A percentile compares a stretch with the other conserved stretches of the same genome.
phyloP scores from a whole-genome alignment of 2,888 invertebrate species.

The Drosophila macrothrix region DNA sequence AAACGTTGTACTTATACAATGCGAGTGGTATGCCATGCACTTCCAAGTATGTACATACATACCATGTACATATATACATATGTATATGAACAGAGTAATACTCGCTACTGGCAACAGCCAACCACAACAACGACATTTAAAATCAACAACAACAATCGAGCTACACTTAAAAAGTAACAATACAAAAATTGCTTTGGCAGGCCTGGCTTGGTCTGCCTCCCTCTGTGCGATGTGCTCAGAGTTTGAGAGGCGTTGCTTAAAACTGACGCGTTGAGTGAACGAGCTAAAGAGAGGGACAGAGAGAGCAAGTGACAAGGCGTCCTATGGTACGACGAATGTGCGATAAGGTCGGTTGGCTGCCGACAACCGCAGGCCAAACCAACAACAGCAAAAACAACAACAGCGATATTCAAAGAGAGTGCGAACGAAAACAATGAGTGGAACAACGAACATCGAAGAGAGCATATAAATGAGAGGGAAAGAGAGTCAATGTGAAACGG shows the following conservation, averaged over 20 bases:
- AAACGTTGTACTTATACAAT: slow-evolving; percentile 40
- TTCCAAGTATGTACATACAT: not conserved
- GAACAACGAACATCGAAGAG: slow-evolving; percentile 12
- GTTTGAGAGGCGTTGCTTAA: slow-evolving; percentile 78
- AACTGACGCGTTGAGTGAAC: slow-evolving; percentile 50
- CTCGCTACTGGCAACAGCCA: slow-evolving; percentile 58
- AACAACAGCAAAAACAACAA: slow-evolving; percentile 21
- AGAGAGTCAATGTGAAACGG: slow-evolving; percentile 26
- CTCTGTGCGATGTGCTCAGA: slow-evolving; percentile 35
- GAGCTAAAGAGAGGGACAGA: slow-evolving; percentile 43
- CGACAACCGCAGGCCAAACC: slow-evolving; percentile 35
- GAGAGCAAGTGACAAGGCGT: slow-evolving; percentile 31
- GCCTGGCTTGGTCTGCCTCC: slow-evolving; percentile 59
- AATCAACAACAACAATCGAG: slow-evolving; percentile 51
- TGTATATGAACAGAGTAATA: slow-evolving; percentile 8
- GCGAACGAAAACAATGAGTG: slow-evolving; percentile 19
- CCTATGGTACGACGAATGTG: slow-evolving; percentile 47
- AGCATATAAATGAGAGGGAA: not conserved
- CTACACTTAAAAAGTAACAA: slow-evolving; percentile 41
- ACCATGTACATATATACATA: slow-evolving; percentile 1
- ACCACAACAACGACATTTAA: slow-evolving; percentile 68
- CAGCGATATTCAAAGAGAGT: slow-evolving; percentile 27
- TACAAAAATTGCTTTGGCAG: slow-evolving; percentile 43
- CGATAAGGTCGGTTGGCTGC: slow-evolving; percentile 67
- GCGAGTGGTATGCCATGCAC: slow-evolving; percentile 5